A percentile compares a stretch with the other conserved stretches of the same genome.
Conservation (phyloP, 2,797 vertebrate genomes). For the Eremophila alpestris region DNA sequence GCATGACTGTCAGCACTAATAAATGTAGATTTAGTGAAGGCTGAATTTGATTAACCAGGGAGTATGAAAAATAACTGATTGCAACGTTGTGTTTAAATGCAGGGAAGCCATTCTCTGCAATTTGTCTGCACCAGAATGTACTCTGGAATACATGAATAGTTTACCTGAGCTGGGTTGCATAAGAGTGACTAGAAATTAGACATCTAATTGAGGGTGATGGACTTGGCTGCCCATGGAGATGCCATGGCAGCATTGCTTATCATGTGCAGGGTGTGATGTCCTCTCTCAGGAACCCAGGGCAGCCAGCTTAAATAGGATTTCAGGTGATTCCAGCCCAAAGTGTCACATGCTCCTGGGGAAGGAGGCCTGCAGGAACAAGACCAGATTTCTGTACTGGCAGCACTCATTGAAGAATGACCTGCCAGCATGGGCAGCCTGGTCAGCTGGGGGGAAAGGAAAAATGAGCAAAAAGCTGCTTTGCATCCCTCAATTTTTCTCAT, state of each 20-base stretch:
- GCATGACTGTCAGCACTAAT: slow-evolving; percentile 37
- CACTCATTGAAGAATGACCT: not conserved
- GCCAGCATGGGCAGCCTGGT: not conserved
- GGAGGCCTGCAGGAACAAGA: not conserved
- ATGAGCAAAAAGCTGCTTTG: not conserved
- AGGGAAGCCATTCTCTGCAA: not conserved
- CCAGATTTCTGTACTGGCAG: not conserved
- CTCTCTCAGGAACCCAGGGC: not conserved
- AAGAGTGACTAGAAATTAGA: not conserved
- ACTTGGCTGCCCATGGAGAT: not conserved
- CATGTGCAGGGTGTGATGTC: not conserved
- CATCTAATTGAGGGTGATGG: not conserved
- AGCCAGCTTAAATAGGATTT: not conserved
- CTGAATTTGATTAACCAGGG: not conserved
- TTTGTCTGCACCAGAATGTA: not conserved
- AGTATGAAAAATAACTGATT: slow-evolving; percentile 37
- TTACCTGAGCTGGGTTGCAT: not conserved
- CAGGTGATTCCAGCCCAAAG: not conserved
- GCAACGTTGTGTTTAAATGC: slow-evolving; percentile 42
- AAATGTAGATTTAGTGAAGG: slow-evolving; percentile 8
- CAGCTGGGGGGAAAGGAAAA: not conserved
- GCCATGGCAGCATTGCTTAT: not conserved
- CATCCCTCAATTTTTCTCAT: not conserved
- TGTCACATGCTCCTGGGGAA: not conserved
- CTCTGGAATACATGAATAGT: slow-evolving; percentile 22